Evolutionary conservation across 2,888 invertebrate genomes (phyloP).

Genomic region (Noctua janthe): DNA sequence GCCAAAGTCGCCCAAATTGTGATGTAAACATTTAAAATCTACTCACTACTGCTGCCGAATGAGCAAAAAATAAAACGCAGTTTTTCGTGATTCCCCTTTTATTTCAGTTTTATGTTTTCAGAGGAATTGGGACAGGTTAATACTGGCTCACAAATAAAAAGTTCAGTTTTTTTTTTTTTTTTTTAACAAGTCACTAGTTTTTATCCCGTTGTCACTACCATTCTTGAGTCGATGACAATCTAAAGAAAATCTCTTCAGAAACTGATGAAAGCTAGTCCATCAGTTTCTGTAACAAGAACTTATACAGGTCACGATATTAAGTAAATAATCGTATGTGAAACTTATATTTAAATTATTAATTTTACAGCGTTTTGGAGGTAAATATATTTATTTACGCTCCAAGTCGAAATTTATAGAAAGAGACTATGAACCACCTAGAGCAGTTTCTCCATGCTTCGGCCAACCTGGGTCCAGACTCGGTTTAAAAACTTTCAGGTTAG

Average conservation of each 20-base stretch:
- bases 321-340: neutral
- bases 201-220: neutral
- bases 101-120: slow-evolving; percentile 6
- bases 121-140: slow-evolving; percentile 16
- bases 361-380: too few species aligned
- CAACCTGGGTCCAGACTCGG: neutral
- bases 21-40: slow-evolving; percentile 15
- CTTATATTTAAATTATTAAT: too few species aligned
- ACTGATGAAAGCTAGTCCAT: too few species aligned
- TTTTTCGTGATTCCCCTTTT: slow-evolving; percentile 10
- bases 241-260: too few species aligned
- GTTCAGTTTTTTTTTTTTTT: too few species aligned
- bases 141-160: neutral
- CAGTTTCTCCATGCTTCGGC: neutral
- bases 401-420: neutral
- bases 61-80: slow-evolving; percentile 27
- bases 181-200: neutral
- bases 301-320: neutral
- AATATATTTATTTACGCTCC: neutral
- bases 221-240: neutral
- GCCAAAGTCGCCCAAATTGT: slow-evolving; percentile 17
- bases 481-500: neutral
- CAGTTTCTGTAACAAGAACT: too few species aligned
- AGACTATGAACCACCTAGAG: neutral
- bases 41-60: slow-evolving; percentile 8